Evolutionary conservation across 2,888 invertebrate species (phyloP).

Genomic region (Pristionchus exspectatus): DNA sequence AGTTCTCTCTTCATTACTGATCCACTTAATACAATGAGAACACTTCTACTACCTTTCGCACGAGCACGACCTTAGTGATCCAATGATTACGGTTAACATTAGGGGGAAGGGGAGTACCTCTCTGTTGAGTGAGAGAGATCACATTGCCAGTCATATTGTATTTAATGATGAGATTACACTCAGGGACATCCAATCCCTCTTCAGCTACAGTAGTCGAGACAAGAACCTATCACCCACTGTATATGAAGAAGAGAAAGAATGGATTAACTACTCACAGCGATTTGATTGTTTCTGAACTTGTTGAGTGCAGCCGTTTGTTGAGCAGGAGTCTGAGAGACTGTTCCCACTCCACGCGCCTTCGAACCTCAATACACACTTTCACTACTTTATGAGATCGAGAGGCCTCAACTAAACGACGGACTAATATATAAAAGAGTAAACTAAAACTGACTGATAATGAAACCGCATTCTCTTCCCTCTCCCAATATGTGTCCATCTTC

Average conservation of each 20-base stretch:
- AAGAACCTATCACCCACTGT: conserved; percentile 59
- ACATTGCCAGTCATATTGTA: conserved; percentile 66
- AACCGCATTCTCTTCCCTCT: conserved; percentile 3
- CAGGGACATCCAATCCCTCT: conserved; percentile 75
- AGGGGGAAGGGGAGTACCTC: background rate
- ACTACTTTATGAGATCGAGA: too few species aligned
- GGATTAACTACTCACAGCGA: background rate
- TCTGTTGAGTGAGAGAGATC: conserved; percentile 50
- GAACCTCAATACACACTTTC: background rate
- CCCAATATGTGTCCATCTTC: background rate
- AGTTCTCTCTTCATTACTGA: conserved; percentile 66
- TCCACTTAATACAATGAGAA: conserved; percentile 69
- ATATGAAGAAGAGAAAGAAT: background rate
- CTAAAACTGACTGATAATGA: conserved; percentile 45
- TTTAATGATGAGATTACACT: conserved; percentile 77
- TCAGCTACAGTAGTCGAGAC: conserved; percentile 77
- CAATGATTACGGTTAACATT: background rate
- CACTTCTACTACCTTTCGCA: conserved; percentile 68
- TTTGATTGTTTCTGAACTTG: conserved; percentile 20
- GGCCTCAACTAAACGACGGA: background rate
- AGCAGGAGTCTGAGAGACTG: background rate
- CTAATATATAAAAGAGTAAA: background rate
- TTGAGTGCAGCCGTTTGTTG: conserved; percentile 13
- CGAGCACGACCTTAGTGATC: conserved; percentile 73
- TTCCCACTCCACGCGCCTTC: conserved; percentile 33